A percentile compares a stretch with the other conserved stretches of the same genome.
Evolutionary conservation across 2,113 vertebrate genomes (phyloP).

Genomic region (Aldabrachelys gigantea): DNA sequence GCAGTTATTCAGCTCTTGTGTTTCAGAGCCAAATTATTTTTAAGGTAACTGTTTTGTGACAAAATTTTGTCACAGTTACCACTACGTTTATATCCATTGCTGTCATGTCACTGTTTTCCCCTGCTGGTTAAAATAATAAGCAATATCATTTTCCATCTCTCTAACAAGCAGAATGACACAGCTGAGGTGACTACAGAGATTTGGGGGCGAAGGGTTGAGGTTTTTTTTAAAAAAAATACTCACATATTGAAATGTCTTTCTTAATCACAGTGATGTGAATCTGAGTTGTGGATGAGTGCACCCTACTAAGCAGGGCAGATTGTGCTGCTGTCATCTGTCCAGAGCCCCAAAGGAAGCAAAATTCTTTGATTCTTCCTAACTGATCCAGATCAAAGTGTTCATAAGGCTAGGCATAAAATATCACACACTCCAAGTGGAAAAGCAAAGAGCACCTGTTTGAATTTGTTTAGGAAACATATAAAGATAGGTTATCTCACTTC

Average conservation of each 20-base stretch:
- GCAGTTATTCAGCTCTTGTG: constrained; percentile 7
- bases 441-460: neutral
- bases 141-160: neutral
- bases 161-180: neutral
- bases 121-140: neutral
- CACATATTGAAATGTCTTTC: constrained; percentile 4
- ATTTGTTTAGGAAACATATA: neutral
- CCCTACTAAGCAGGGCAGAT: neutral
- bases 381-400: neutral
- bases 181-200: neutral
- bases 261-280: neutral
- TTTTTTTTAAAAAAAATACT: constrained; percentile 6
- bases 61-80: neutral
- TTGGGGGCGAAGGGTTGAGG: neutral
- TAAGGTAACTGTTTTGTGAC: constrained; percentile 18
- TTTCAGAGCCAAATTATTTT: constrained; percentile 21
- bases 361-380: neutral
- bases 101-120: constrained; percentile 28
- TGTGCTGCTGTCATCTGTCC: neutral
- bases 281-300: neutral
- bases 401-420: neutral
- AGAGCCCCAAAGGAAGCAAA: neutral
- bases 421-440: neutral
- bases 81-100: constrained; percentile 14
- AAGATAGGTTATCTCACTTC: neutral